phyloP scores from a whole-genome alignment of 2,888 invertebrate genomes.

The Trachelus tabidus region DNA sequence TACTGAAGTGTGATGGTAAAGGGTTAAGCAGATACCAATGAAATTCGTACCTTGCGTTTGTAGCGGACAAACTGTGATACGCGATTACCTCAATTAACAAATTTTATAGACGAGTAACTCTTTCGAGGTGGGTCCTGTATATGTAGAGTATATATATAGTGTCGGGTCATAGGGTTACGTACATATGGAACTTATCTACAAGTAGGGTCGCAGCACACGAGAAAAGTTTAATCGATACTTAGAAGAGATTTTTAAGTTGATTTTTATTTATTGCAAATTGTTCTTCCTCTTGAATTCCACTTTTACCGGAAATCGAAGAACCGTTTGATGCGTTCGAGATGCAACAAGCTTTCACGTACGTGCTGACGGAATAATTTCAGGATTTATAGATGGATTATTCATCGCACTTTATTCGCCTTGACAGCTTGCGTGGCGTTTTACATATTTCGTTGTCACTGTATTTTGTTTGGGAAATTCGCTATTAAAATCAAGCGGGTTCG shows the following conservation, averaged over 20 bases:
- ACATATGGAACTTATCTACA: neutral
- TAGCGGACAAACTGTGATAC: neutral
- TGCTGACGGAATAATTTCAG: neutral
- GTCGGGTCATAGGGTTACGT: neutral
- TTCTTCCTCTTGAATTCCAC: neutral
- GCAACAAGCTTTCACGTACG: neutral
- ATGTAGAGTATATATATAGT: neutral
- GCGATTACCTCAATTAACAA: neutral
- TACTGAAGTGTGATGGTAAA: too few relatives aligned
- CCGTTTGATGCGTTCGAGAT: neutral
- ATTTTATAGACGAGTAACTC: neutral
- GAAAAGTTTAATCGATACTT: neutral
- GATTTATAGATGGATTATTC: neutral
- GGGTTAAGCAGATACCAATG: neutral
- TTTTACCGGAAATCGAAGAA: neutral
- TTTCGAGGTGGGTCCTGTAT: neutral
- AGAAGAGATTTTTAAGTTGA: neutral
- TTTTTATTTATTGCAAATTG: neutral
- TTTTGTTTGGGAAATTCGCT: neutral
- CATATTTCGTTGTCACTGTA: neutral
- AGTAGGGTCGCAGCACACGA: neutral
- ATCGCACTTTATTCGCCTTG: neutral
- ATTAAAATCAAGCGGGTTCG: constrained; percentile 32
- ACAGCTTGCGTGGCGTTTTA: neutral
- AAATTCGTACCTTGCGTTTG: neutral